Evolutionary conservation across 2,888 invertebrate genomes (phyloP), one percentile per base, ranked within the genome.

Genomic region (Hofmannophila pseudospretella): DNA sequence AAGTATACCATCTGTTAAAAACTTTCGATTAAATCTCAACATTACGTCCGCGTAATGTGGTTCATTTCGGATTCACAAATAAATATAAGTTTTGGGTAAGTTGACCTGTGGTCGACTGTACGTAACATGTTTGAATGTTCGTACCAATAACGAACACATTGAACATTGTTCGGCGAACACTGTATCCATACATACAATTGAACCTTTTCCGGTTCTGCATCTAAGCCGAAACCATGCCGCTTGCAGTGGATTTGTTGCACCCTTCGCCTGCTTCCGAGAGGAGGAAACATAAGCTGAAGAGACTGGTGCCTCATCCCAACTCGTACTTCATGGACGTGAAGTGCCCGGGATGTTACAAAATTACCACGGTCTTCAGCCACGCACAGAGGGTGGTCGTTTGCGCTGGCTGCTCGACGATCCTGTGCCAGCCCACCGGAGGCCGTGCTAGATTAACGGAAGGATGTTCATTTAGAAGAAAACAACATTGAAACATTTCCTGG

Each of bases 271-370:
- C 93, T 67, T 97, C 97, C 81, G 98, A 99, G 88, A 96, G 94
- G 86, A 92, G 96, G 81, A 96, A 95, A 85, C 97, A 98, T 86
- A 99, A 99, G 88, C 88, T 98, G 67, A 99, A 99, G 88, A 92
- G 99, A 67, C 91, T 99, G 75, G 99, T 99, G 52, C 99, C 99
- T 82, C 98, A 98, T 85, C 99, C 99, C 14, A 99, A 99, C 88
- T 98, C 98, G 54, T 99, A 97, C 80, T 99, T 99, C 86, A 99
- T 99, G 99, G 99, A 99, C 88, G 99, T 99, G 23, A 99, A 99
- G 88, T 99, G 99, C 85, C 99, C 99, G 51, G 99, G 98, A 58
- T 99, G 99, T 86, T 99, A 98, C 86, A 98, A 98, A 82, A 99
- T 99, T 66, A 99, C 98, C 53, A 99, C 99, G 54, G 98, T 99